Conservation (phyloP, 2,888 invertebrate genomes). For the Hyalella azteca region DNA sequence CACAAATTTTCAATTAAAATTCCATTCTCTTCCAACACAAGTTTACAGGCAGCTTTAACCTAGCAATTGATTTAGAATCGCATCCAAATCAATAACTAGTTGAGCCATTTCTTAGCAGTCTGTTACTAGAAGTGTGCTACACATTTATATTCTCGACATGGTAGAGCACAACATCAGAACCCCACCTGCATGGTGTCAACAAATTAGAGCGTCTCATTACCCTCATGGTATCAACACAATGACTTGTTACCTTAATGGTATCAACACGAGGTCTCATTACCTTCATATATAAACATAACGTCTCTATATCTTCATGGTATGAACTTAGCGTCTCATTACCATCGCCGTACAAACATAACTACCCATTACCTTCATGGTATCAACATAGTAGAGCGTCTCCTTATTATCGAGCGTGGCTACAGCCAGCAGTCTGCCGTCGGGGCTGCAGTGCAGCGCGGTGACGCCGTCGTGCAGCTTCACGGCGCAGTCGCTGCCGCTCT, state of each 20-base stretch:
- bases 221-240: not conserved
- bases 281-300: not conserved
- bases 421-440: constrained; percentile 85
- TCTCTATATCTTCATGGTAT: not conserved
- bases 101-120: too few relatives aligned
- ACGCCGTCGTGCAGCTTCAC: constrained; percentile 69
- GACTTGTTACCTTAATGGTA: not conserved
- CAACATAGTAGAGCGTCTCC: constrained; percentile 92
- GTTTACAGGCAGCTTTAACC: too few relatives aligned
- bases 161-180: not conserved
- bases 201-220: not conserved
- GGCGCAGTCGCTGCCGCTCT: constrained; percentile 63
- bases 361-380: constrained; percentile 84
- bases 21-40: too few relatives aligned
- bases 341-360: too few relatives aligned
- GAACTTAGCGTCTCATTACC: not conserved
- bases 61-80: too few relatives aligned
- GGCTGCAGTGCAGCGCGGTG: constrained; percentile 77
- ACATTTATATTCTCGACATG: too few relatives aligned
- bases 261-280: not conserved
- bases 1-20: too few relatives aligned
- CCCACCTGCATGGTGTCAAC: not conserved
- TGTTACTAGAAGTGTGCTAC: too few relatives aligned
- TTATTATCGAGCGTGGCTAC: constrained; percentile 91
- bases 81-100: too few relatives aligned